A percentile compares a stretch with the other conserved stretches of the same genome.
Conservation (phyloP, 2,888 invertebrate species). For the Drosophila paracracens region DNA sequence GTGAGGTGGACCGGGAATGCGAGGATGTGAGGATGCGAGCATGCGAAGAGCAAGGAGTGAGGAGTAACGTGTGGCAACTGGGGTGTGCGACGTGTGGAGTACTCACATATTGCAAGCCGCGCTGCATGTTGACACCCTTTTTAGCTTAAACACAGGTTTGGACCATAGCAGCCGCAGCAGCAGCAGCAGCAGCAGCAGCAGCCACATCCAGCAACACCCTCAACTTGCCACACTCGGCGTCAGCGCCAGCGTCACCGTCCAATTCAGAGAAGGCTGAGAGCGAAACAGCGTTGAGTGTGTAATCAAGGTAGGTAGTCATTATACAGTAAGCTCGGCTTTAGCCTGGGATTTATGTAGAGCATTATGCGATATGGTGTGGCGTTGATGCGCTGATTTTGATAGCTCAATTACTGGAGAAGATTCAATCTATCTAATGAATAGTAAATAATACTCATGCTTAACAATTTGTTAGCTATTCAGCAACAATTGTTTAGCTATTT, state of each 20-base stretch:
- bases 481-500: background rate
- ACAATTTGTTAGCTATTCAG: background rate
- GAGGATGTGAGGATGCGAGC: background rate
- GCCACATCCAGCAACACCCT: slow-evolving; percentile 59
- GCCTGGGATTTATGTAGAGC: slow-evolving; percentile 68
- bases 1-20: background rate
- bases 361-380: slow-evolving; percentile 49
- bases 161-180: slow-evolving; percentile 28
- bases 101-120: slow-evolving; percentile 44
- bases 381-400: slow-evolving; percentile 63
- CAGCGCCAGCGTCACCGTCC: slow-evolving; percentile 24
- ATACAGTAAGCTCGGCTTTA: slow-evolving; percentile 69
- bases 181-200: slow-evolving; percentile 25
- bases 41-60: background rate
- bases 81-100: slow-evolving; percentile 41
- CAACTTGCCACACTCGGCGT: slow-evolving; percentile 47
- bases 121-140: slow-evolving; percentile 83
- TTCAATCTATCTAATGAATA: slow-evolving; percentile 19
- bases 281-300: slow-evolving; percentile 54
- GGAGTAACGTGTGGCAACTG: slow-evolving; percentile 9
- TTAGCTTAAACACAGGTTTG: slow-evolving; percentile 83
- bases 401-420: slow-evolving; percentile 62
- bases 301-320: slow-evolving; percentile 80
- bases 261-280: slow-evolving; percentile 7
- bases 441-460: slow-evolving; percentile 5